Evolutionary conservation across 2,888 invertebrate genomes (phyloP).

Genomic region (Drosophila mimica): DNA sequence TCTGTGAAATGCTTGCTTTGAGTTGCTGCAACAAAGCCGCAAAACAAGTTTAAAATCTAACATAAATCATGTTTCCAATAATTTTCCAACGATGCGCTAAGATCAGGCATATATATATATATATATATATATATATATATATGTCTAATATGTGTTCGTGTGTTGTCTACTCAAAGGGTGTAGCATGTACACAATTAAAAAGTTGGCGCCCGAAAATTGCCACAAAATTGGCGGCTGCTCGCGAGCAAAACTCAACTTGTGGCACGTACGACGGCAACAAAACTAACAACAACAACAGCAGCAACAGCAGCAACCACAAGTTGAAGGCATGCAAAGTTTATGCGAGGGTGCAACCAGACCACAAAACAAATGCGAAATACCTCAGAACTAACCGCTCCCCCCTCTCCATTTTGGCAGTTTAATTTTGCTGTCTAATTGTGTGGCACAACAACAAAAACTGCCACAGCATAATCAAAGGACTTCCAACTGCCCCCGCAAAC

Average conservation of each 20-base stretch:
- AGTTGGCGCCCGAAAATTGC: constrained; percentile 65
- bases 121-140: background rate
- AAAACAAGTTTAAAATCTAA: background rate
- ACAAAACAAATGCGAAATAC: constrained; percentile 26
- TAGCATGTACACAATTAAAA: constrained; percentile 67
- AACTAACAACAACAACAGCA: constrained; percentile 19
- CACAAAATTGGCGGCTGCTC: constrained; percentile 61
- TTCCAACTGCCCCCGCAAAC: background rate
- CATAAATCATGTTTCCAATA: background rate
- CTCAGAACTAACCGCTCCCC: background rate
- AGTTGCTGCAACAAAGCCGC: background rate
- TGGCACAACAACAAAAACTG: constrained; percentile 37
- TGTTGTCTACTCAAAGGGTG: background rate
- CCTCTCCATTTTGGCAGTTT: constrained; percentile 24
- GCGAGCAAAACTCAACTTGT: constrained; percentile 65
- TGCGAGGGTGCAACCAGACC: constrained; percentile 11
- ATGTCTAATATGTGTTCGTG: background rate
- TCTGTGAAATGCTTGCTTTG: background rate
- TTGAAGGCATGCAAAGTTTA: constrained; percentile 60
- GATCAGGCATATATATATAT: background rate
- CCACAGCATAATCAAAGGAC: background rate
- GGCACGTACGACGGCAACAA: constrained; percentile 64
- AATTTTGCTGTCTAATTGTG: constrained; percentile 62
- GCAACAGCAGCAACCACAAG: constrained; percentile 76
- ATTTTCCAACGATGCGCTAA: background rate